These are phyloP conservation scores for Chelonoidis abingdonii DNA, from an alignment of 2,113 vertebrate species.

Conservation along the genomic window DNA sequence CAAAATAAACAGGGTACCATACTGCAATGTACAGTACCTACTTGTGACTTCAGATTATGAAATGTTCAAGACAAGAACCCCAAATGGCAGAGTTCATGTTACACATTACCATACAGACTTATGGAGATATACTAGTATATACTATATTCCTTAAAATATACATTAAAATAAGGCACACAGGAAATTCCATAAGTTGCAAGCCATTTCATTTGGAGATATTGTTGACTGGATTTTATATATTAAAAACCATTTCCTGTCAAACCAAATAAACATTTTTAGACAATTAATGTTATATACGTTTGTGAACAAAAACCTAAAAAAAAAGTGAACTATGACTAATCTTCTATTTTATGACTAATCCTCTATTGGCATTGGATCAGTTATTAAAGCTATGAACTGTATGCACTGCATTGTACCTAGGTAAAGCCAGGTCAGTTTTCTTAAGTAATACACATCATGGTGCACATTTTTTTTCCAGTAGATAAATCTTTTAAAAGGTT, in stretches of 20 bases:
- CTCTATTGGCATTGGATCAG: too few relatives aligned
- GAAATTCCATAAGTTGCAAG: background rate
- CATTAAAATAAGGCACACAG: background rate
- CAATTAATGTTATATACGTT: background rate
- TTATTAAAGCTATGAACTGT: background rate
- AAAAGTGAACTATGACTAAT: too few relatives aligned
- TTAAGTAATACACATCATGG: background rate
- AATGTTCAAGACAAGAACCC: background rate
- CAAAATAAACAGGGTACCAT: background rate
- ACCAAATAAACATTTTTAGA: too few relatives aligned
- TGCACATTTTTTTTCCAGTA: background rate
- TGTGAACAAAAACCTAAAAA: background rate
- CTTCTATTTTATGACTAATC: too few relatives aligned
- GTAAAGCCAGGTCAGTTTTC: background rate
- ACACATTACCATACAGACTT: background rate
- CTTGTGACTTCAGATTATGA: background rate
- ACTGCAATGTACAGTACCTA: background rate
- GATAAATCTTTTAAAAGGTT: background rate
- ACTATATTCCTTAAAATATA: background rate
- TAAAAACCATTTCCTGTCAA: background rate
- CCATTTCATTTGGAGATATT: background rate
- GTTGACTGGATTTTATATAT: background rate
- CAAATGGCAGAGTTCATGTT: background rate
- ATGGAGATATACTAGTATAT: background rate
- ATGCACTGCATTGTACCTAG: background rate